Evolutionary conservation across 2,113 vertebrate species (phyloP).

Genomic region (Holacanthus passer): DNA sequence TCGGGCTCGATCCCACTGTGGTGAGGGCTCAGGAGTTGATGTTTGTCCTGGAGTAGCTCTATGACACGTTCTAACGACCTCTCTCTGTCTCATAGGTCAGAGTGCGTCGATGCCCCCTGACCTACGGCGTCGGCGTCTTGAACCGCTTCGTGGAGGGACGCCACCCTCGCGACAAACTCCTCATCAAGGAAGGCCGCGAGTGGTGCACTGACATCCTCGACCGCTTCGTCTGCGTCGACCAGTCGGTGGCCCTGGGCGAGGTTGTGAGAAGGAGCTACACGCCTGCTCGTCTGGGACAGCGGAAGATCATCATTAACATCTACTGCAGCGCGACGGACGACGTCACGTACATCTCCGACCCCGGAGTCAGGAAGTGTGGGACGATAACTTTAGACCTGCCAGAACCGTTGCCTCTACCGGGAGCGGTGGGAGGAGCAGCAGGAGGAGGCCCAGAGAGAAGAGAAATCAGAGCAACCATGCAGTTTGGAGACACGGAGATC

Average conservation of each 20-base stretch:
- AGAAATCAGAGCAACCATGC: slow-evolving; percentile 95
- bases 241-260: slow-evolving; percentile 94
- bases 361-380: slow-evolving; percentile 93
- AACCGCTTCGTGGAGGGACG: slow-evolving; percentile 93
- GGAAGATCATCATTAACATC: slow-evolving; percentile 96
- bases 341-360: slow-evolving; percentile 93
- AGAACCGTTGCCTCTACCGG: slow-evolving; percentile 24
- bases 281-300: slow-evolving; percentile 90
- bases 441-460: slow-evolving; percentile 78
- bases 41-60: not conserved
- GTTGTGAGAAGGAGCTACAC: slow-evolving; percentile 95
- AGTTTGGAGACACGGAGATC: slow-evolving; percentile 97
- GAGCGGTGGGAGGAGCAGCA: slow-evolving; percentile 29
- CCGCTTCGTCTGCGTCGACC: slow-evolving; percentile 93
- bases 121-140: slow-evolving; percentile 94
- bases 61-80: not conserved
- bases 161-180: slow-evolving; percentile 92
- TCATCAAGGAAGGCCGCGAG: slow-evolving; percentile 93
- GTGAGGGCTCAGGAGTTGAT: slow-evolving; percentile 57
- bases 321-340: slow-evolving; percentile 92
- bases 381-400: slow-evolving; percentile 92
- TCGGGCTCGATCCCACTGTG: slow-evolving; percentile 94
- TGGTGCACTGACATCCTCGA: slow-evolving; percentile 98
- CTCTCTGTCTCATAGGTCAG: slow-evolving; percentile 78
- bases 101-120: slow-evolving; percentile 93